These are phyloP conservation scores for Leptura quadrifasciata DNA, from an alignment of 2,888 invertebrate genomes.

Conservation along the genomic window DNA sequence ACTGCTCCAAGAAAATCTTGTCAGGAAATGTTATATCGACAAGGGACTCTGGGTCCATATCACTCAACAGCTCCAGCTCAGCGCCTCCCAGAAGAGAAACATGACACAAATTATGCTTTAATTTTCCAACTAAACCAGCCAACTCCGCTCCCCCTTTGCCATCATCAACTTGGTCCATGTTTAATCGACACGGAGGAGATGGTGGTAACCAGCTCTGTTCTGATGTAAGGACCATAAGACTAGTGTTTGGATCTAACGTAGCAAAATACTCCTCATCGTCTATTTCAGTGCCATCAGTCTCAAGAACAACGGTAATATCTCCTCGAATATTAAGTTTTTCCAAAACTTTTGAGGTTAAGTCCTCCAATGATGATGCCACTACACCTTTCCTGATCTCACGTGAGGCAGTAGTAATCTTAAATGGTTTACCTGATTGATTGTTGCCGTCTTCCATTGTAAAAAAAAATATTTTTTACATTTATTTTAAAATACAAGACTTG, in stretches of 20 bases:
- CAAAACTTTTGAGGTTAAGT: conserved; percentile 84
- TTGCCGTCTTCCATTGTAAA: conserved; percentile 76
- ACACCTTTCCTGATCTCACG: conserved; percentile 89
- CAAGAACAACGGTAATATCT: conserved; percentile 88
- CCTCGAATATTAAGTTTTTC: conserved; percentile 82
- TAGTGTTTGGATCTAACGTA: conserved; percentile 91
- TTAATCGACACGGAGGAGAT: conserved; percentile 79
- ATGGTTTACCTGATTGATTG: conserved; percentile 77
- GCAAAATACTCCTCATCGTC: conserved; percentile 97
- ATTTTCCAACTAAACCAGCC: conserved; percentile 84
- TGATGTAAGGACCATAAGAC: conserved; percentile 86
- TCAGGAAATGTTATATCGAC: conserved; percentile 86
- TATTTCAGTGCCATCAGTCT: conserved; percentile 95
- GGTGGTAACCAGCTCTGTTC: conserved; percentile 84
- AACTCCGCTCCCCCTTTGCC: conserved; percentile 77
- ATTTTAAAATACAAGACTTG: conserved; percentile 21
- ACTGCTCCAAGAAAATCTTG: conserved; percentile 85
- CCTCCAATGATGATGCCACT: conserved; percentile 86
- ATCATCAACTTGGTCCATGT: conserved; percentile 65
- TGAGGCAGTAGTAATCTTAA: conserved; percentile 87
- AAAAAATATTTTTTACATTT: conserved; percentile 46
- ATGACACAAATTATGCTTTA: conserved; percentile 88
- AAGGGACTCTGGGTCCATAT: conserved; percentile 93
- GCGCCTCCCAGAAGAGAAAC: conserved; percentile 89
- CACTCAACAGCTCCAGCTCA: conserved; percentile 88